phyloP scores from a whole-genome alignment of 2,888 invertebrate genomes.

The Euzophera pinguis region DNA sequence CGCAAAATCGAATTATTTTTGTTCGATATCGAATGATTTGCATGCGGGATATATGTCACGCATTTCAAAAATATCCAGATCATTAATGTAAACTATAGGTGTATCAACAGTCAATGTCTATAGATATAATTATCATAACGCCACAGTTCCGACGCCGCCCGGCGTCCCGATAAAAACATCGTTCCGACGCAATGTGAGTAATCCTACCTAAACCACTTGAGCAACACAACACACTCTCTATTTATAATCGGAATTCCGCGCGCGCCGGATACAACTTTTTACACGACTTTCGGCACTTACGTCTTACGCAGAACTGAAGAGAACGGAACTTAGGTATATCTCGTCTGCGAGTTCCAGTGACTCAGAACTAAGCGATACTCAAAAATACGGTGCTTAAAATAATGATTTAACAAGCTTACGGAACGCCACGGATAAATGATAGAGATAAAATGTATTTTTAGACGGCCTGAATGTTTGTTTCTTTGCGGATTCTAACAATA shows the following conservation, averaged over 20 bases:
- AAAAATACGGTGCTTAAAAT: constrained; percentile 52
- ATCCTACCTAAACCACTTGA: background rate
- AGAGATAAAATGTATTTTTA: constrained; percentile 48
- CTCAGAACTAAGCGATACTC: constrained; percentile 40
- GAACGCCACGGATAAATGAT: constrained; percentile 46
- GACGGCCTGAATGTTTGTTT: constrained; percentile 44
- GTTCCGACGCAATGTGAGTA: background rate
- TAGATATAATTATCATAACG: too few species aligned
- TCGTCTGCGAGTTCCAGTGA: constrained; percentile 57
- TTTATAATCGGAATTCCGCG: constrained; percentile 76
- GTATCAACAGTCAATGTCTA: too few species aligned
- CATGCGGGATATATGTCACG: too few species aligned
- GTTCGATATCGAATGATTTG: too few species aligned
- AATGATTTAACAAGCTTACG: constrained; percentile 42
- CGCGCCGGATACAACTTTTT: constrained; percentile 76
- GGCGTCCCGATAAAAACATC: background rate
- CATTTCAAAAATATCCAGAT: too few species aligned
- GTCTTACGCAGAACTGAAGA: constrained; percentile 73
- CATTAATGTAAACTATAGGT: too few species aligned
- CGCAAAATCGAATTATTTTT: too few species aligned
- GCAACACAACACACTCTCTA: constrained; percentile 46
- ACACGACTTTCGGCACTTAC: constrained; percentile 79
- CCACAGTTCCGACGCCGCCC: too few species aligned
- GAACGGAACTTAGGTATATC: constrained; percentile 25
- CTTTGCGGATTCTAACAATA: constrained; percentile 37